Evolutionary conservation across 2,888 invertebrate genomes (phyloP), one percentile per base, ranked within the genome.

Genomic region (Slavum lentiscoides): DNA sequence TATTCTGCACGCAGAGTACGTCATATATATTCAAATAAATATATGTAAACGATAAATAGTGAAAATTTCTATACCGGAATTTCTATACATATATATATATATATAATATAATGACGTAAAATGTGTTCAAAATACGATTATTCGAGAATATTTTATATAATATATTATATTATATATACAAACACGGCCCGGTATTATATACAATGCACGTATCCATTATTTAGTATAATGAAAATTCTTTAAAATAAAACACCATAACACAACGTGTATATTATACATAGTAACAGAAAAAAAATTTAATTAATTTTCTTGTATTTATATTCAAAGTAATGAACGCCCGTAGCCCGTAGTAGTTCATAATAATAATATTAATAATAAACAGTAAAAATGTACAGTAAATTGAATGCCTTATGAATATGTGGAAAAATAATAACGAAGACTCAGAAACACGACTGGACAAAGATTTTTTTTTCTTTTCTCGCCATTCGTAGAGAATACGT

Each of bases 361-460:
- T 30, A 30, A 30, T 30, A 30, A 30, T 30, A 30, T 2, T 30
- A 30, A 30, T n/a, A n/a, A n/a, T n/a, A 30, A 30, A 30, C 4
- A 30, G 30, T 30, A 30, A 30, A 30, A 30, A 30, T 30, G 4
- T 30, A 30, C 30, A 70, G 17, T 23, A 59, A 43, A 72, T 72
- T 43, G 19, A 49, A 73, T 49, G 61, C 19, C 23, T 43, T 23
- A 43, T 73, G 49, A 73, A 43, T 73, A 30, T n/a, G 61, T 74
- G 19, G 6, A 62, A 62, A 43, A 13, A 59, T 39, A 23, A 73
- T 17, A 64, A 74, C 53, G 30, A 64, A 64, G 17, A n/a, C 13
- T 74, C 11, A 17, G 15, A 49, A 74, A 23, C 61, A 55, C 53
- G 9, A 66, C n/a, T 74, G 53, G 8, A 53, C 15, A 53, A 15